A percentile compares a stretch with the other conserved stretches of the same genome.
Conservation (phyloP, 64 coral and sea anemone species). For the Acropora yongei region DNA sequence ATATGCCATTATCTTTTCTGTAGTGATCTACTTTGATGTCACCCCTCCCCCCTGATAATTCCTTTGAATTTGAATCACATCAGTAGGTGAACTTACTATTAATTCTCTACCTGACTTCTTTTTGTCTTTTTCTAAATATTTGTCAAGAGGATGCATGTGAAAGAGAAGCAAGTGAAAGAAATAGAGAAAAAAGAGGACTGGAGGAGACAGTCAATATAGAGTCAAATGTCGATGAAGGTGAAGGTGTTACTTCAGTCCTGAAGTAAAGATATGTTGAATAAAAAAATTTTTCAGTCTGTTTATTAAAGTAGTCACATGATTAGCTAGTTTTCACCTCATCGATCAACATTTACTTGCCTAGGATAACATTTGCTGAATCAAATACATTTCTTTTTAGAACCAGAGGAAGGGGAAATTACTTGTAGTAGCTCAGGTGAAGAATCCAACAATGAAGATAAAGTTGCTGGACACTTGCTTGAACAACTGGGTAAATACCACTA, state of each 20-base stretch:
- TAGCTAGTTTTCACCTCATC: too few relatives aligned
- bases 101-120: background rate
- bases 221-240: background rate
- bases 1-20: too few relatives aligned
- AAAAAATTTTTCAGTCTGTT: too few relatives aligned
- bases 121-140: background rate
- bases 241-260: too few relatives aligned
- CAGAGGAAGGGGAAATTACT: conserved; percentile 68
- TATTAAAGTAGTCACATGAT: too few relatives aligned
- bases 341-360: too few relatives aligned
- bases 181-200: conserved; percentile 29
- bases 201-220: conserved; percentile 5
- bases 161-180: conserved; percentile 49
- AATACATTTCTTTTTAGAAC: background rate
- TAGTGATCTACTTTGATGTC: too few relatives aligned
- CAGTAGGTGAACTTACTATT: background rate
- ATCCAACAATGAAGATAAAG: conserved; percentile 87
- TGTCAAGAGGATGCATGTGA: conserved; percentile 56
- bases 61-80: too few relatives aligned
- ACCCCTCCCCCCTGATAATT: too few relatives aligned
- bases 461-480: conserved; percentile 54
- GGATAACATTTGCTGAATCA: too few relatives aligned
- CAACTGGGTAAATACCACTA: conserved; percentile 69
- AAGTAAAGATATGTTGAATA: too few relatives aligned
- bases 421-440: conserved; percentile 20